A percentile compares a stretch with the other conserved stretches of the same genome.
Conservation (phyloP, 2,113 vertebrate species). For the Callospermophilus lateralis region DNA sequence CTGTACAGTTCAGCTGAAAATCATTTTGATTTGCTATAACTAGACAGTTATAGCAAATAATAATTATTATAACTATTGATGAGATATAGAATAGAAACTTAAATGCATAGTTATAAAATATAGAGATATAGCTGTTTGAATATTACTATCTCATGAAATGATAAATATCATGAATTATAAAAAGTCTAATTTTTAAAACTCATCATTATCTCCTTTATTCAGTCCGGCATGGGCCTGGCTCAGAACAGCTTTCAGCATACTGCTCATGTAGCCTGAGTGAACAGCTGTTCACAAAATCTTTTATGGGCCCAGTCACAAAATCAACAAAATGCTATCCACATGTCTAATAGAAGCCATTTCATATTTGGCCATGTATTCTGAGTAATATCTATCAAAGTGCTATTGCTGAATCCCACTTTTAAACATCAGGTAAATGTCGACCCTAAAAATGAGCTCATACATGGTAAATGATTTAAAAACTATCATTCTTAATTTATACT, state of each 20-base stretch:
- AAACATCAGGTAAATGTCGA: not conserved
- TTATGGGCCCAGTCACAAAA: not conserved
- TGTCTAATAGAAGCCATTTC: not conserved
- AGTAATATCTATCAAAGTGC: not conserved
- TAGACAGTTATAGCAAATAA: not conserved
- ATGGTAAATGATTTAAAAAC: not conserved
- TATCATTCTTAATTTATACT: not conserved
- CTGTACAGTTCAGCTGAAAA: not conserved
- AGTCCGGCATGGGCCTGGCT: not conserved
- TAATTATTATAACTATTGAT: not conserved
- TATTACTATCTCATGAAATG: slow-evolving; percentile 10
- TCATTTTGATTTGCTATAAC: not conserved
- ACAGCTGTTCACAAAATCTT: not conserved
- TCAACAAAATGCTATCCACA: not conserved
- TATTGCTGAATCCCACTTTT: not conserved
- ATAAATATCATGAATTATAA: not conserved
- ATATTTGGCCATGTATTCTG: not conserved
- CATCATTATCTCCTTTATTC: not conserved
- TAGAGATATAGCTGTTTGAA: not conserved
- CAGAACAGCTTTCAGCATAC: not conserved
- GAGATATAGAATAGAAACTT: not conserved
- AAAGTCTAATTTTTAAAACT: not conserved
- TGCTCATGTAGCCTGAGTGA: not conserved
- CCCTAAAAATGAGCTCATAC: not conserved
- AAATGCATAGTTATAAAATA: not conserved